A percentile compares a stretch with the other conserved stretches of the same genome.
Conservation (phyloP, 2,888 invertebrate species). For the Stenolophus ochropezus region DNA sequence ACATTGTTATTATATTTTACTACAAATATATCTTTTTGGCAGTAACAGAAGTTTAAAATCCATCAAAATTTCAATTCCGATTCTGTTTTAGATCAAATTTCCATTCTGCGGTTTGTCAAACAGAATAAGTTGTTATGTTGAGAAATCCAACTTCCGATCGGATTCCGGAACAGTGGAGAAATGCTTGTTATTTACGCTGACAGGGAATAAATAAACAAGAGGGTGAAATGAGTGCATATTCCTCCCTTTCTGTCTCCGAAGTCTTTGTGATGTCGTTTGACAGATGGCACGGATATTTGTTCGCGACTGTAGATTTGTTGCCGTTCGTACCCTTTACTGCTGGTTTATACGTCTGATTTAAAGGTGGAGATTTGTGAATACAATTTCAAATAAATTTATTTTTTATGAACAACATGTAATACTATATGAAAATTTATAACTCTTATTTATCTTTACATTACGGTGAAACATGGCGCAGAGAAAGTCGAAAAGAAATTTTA, state of each 20-base stretch:
- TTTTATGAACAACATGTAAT: not conserved
- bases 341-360: not conserved
- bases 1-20: too few species aligned
- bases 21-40: not conserved
- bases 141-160: not conserved
- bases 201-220: conserved; percentile 4
- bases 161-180: not conserved
- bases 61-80: not conserved
- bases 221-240: not conserved
- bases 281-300: conserved; percentile 3
- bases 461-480: not conserved
- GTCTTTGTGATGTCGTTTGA: not conserved
- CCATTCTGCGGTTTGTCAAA: not conserved
- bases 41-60: not conserved
- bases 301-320: conserved; percentile 19
- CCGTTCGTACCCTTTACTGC: conserved; percentile 1
- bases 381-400: not conserved
- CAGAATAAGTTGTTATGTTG: conserved; percentile 10
- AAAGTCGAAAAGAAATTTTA: too few species aligned
- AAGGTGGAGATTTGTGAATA: not conserved
- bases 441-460: not conserved
- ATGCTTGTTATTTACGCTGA: not conserved
- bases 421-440: not conserved
- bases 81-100: not conserved
- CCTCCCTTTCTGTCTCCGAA: not conserved